Base-by-base conservation (phyloP, 2,113 vertebrate species). In the zebrafish (Danio rerio) region DNA sequence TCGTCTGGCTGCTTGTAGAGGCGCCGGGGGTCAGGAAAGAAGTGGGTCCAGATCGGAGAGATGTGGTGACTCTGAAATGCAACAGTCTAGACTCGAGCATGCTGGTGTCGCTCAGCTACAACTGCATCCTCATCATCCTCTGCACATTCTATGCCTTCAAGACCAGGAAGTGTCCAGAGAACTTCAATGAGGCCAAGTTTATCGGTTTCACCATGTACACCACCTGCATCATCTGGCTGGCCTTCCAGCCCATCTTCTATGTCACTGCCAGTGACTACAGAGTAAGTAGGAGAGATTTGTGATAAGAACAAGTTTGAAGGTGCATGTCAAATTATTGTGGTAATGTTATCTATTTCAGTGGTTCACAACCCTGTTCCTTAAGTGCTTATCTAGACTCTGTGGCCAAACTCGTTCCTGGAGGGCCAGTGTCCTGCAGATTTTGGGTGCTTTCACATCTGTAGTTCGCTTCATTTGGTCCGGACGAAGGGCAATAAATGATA, bases 181-280 rank as follows among this genome's bases (percentile, higher is more conserved):
- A 99, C 91, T 99, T 99, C 93, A 99, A 99, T 0, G 98, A 99
- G 91, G 98, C 98, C 91, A 99, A 99, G 90, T 99, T 99, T 92
- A 99, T 99, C 0, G 98, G 98, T 40, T 99, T 99, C 89, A 99
- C 98, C 91, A 99, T 99, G 98, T 99, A 99, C 88, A 99, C 98
- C 2, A 99, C 98, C 62, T 99, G 98, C 93, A 99, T 99, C 93
- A 99, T 99, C 92, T 99, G 98, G 98, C 92, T 99, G 89, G 98
- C 98, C 21, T 99, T 99, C 92, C 95, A 99, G 88, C 98, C 98
- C 75, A 99, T 99, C 93, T 99, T 99, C 95, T 99, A 99, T 0
- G 98, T 99, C 88, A 99, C 98, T 43, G 98, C 98, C 90, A 98
- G 97, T 7, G 98, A 99, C 91, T 99, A 98, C 90, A 93, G 98